Percentiles rank a stretch among this genome's conserved stretches.
phyloP scores from a whole-genome alignment of 2,888 invertebrate species.

The Branchipolynoe longqiensis region DNA sequence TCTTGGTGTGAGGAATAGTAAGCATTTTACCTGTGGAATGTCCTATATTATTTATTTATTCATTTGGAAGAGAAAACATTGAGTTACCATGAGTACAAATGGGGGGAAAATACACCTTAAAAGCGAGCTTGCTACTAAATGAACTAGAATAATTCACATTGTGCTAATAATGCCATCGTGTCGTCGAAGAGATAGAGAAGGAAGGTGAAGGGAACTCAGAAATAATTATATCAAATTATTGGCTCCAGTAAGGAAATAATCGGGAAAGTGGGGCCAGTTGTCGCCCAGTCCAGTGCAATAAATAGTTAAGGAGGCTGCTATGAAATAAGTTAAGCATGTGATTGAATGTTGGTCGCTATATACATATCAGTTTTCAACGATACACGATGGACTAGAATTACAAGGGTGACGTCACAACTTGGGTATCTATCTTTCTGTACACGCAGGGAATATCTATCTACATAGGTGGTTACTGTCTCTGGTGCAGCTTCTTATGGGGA shows the following conservation, averaged over 20 bases:
- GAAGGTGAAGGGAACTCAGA: neutral
- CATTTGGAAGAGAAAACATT: no score
- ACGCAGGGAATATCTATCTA: neutral
- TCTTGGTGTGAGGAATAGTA: no score
- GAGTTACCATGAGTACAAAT: no score
- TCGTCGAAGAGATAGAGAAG: no score
- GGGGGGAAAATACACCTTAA: no score
- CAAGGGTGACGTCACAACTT: constrained; percentile 40
- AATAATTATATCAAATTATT: neutral
- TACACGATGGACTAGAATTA: constrained; percentile 48
- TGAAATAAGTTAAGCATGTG: constrained; percentile 38
- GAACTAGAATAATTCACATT: no score
- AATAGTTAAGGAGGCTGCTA: constrained; percentile 18
- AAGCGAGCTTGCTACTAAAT: no score
- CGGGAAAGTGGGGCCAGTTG: neutral
- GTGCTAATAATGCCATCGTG: no score
- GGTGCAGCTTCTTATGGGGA: no score
- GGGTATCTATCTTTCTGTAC: constrained; percentile 19
- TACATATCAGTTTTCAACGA: constrained; percentile 35
- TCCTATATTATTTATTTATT: no score
- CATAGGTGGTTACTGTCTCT: neutral
- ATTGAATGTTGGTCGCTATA: constrained; percentile 31
- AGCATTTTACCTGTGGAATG: no score
- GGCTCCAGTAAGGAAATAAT: neutral
- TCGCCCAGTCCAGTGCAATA: constrained; percentile 9